A percentile compares a stretch with the other conserved stretches of the same genome.
These are phyloP conservation scores for Cyprinus carpio DNA, from an alignment of 2,113 vertebrate species.

Conservation along the genomic window DNA sequence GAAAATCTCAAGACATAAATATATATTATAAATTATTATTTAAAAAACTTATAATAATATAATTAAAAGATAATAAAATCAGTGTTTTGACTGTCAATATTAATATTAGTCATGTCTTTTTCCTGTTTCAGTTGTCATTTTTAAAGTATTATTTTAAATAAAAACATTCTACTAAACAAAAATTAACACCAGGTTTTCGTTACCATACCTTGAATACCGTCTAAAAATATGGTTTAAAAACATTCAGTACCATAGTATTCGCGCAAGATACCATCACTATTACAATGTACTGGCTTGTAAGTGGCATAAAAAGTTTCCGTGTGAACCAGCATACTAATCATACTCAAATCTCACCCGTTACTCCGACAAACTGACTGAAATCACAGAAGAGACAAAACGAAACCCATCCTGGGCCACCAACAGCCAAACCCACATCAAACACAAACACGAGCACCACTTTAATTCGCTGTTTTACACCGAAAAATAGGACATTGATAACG, in stretches of 20 bases:
- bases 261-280: background rate
- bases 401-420: background rate
- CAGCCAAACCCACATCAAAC: conserved; percentile 9
- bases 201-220: background rate
- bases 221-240: background rate
- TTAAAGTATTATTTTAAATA: background rate
- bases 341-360: background rate
- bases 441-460: background rate
- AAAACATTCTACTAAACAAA: background rate
- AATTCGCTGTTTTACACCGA: background rate
- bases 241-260: background rate
- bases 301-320: background rate
- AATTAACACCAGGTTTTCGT: background rate
- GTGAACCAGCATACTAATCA: background rate
- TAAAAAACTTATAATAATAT: no score
- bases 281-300: background rate
- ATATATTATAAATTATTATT: background rate
- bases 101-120: background rate
- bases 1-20: background rate
- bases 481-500: background rate
- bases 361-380: background rate
- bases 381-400: background rate
- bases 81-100: no score
- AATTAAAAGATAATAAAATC: no score
- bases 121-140: background rate